phyloP scores from a whole-genome alignment of 2,888 invertebrate genomes.

The Cerastis rubricosa region DNA sequence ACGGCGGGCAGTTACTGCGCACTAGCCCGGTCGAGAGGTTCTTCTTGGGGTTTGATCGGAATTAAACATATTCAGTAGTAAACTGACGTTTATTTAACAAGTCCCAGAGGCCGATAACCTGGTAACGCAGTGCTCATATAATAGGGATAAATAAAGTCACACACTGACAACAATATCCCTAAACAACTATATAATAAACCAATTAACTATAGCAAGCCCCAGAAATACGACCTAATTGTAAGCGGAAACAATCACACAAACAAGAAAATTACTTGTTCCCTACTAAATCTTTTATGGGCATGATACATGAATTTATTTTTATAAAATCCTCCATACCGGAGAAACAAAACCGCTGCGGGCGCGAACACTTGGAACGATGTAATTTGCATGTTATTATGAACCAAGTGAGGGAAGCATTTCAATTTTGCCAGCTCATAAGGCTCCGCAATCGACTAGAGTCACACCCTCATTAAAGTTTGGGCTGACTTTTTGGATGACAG shows the following conservation, averaged over 20 bases:
- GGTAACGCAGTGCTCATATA: too few species aligned
- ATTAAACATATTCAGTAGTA: too few species aligned
- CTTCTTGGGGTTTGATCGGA: too few species aligned
- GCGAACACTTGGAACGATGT: conserved; percentile 65
- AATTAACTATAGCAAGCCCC: neutral
- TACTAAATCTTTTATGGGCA: conserved; percentile 25
- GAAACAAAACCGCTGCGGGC: conserved; percentile 16
- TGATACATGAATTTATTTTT: conserved; percentile 45
- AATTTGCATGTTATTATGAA: conserved; percentile 78
- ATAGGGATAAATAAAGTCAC: too few species aligned
- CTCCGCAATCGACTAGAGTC: conserved; percentile 68
- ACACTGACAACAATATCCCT: too few species aligned
- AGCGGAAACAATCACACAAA: conserved; percentile 20
- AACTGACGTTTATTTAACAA: too few species aligned
- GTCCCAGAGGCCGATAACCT: too few species aligned
- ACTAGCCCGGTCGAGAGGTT: too few species aligned
- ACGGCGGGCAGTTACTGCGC: too few species aligned
- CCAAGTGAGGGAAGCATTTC: conserved; percentile 72
- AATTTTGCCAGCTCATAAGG: conserved; percentile 74
- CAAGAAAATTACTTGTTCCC: conserved; percentile 18
- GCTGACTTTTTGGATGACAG: conserved; percentile 55
- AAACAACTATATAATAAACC: conserved; percentile 9
- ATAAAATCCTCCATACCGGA: conserved; percentile 36
- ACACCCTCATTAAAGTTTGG: conserved; percentile 74
- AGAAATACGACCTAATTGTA: neutral